Evolutionary conservation across 2,888 invertebrate genomes (phyloP).

Genomic region (Sericinus montela): DNA sequence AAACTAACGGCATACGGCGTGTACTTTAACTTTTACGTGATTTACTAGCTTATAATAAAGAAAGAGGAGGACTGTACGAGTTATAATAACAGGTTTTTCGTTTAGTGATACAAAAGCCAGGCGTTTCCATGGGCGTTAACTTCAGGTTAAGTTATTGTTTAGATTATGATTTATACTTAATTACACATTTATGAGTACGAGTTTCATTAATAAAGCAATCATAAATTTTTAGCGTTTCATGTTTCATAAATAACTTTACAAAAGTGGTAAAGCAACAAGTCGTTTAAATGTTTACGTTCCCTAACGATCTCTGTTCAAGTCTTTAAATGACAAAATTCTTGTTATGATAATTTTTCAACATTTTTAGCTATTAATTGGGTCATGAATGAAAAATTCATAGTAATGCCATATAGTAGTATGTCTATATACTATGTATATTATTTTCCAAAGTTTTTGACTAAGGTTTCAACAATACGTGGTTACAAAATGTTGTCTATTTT

Average conservation of each 20-base stretch:
- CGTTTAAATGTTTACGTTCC: slow-evolving; percentile 13
- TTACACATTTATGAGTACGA: slow-evolving; percentile 29
- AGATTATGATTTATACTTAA: slow-evolving; percentile 65
- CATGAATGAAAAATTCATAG: not conserved
- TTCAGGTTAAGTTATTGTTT: slow-evolving; percentile 62
- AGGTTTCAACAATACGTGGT: too few relatives aligned
- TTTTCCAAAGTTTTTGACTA: too few relatives aligned
- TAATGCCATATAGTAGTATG: too few relatives aligned
- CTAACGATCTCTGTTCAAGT: slow-evolving; percentile 17
- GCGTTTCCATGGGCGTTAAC: slow-evolving; percentile 73
- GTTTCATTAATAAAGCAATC: not conserved
- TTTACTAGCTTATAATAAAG: slow-evolving; percentile 21
- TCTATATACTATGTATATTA: too few relatives aligned
- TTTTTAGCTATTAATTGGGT: not conserved
- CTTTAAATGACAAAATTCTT: slow-evolving; percentile 10
- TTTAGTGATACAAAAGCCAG: slow-evolving; percentile 35
- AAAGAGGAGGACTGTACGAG: slow-evolving; percentile 28
- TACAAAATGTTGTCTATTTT: too few relatives aligned
- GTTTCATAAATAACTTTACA: not conserved
- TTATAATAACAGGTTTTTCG: slow-evolving; percentile 28
- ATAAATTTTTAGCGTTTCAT: not conserved
- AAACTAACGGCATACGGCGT: not conserved
- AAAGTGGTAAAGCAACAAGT: not conserved
- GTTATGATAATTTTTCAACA: slow-evolving; percentile 12
- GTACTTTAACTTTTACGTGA: not conserved